A percentile compares a stretch with the other conserved stretches of the same genome.
Conservation (phyloP, 1,140 invertebrate genomes). For the Pinna nobilis region DNA sequence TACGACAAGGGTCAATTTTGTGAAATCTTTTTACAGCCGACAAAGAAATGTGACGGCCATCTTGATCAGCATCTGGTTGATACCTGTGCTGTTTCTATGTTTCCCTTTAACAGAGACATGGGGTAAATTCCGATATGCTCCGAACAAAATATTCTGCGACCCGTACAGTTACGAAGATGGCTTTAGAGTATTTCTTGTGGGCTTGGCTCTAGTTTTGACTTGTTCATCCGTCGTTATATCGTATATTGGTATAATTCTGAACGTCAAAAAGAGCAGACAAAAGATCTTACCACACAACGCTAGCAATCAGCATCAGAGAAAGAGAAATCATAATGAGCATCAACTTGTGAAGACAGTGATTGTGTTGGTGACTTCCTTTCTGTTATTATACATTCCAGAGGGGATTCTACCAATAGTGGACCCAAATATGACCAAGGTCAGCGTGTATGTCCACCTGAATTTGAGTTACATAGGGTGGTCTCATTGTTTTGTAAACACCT, state of each 20-base stretch:
- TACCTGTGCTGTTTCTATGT: background rate
- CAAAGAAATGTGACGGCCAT: background rate
- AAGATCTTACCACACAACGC: background rate
- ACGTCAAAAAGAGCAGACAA: background rate
- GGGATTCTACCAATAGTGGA: background rate
- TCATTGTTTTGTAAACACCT: background rate
- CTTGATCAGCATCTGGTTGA: background rate
- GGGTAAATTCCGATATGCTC: background rate
- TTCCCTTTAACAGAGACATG: conserved; percentile 3
- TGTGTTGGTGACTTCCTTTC: conserved; percentile 5
- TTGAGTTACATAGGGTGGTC: background rate
- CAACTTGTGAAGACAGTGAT: background rate
- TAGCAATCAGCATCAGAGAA: background rate
- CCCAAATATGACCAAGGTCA: background rate
- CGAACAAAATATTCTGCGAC: background rate
- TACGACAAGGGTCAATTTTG: too few species aligned
- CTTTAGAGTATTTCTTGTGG: background rate
- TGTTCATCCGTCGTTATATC: background rate
- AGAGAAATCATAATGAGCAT: background rate
- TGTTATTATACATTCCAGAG: background rate
- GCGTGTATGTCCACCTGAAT: background rate
- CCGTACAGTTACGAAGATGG: background rate
- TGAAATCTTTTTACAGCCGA: background rate
- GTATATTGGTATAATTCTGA: background rate
- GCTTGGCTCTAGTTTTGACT: conserved; percentile 1